Conservation (phyloP, 2,113 vertebrate genomes). For the Toxostoma redivivum region DNA sequence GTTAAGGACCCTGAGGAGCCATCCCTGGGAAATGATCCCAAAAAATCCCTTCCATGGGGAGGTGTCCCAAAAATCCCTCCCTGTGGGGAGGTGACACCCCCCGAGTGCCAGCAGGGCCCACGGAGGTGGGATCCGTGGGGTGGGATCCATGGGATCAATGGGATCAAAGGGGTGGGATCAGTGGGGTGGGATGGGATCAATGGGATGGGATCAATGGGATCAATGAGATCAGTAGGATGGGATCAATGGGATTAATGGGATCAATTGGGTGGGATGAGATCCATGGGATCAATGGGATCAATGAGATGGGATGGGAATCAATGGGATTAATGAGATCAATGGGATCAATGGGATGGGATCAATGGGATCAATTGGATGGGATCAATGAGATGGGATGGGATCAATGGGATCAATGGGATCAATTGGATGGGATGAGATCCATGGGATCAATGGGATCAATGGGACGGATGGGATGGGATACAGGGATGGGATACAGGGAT, state of each 20-base stretch:
- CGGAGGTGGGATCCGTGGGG: neutral
- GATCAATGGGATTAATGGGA: too few relatives aligned
- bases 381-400: neutral
- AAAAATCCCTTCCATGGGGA: neutral
- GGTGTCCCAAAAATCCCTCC: neutral
- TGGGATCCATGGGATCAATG: too few relatives aligned
- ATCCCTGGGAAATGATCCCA: fast-evolving
- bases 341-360: neutral
- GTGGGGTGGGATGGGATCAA: neutral
- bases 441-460: too few relatives aligned
- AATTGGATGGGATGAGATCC: neutral
- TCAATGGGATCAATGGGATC: neutral
- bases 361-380: neutral
- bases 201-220: too few relatives aligned
- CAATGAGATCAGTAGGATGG: too few relatives aligned
- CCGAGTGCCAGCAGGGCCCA: neutral
- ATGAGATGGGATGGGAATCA: neutral
- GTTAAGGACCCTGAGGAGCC: neutral
- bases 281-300: neutral
- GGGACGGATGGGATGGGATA: neutral
- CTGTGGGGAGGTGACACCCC: fast-evolving
- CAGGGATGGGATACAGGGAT: fast-evolving
- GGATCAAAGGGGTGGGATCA: neutral
- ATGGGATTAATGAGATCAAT: neutral
- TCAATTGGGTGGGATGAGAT: neutral